Base-by-base conservation (phyloP, 2,113 vertebrate species). In the Hemiscyllium ocellatum region DNA sequence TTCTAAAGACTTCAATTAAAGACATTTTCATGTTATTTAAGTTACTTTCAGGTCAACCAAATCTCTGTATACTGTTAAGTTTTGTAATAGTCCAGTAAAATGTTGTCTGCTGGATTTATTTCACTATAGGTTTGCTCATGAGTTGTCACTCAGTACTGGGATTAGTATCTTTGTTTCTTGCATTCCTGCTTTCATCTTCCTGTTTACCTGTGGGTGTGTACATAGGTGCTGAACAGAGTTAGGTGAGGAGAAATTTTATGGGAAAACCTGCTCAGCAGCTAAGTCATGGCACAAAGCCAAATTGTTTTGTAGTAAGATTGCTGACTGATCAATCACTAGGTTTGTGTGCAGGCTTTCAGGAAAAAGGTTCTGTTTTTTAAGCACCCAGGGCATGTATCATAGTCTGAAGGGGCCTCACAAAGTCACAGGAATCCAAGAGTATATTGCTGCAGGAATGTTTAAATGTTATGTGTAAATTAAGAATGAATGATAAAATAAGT, bases 151-250 rank as follows among this genome's bases (percentile, higher is more conserved):
- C 94, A 76, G 42, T 47, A 33, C 69, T 50, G 10, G 94, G 69
- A 72, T 95, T 95, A 95, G 94, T 95, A 69, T 29, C 47, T 95
- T 95, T 76, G 69, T 76, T 95, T 95, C 94, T 95, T 72, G 69
- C 68, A 95, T 95, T 95, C 94, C 94, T 50, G 94, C 94, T 95
- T 72, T 95, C 68, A 72, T 72, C 94, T 95, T 95, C 94, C 94
- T 95, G 94, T 95, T 95, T 95, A 95, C 94, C 94, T 95, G 94
- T 95, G 37, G 22, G 68, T 95, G 94, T 95, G 94, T 95, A 72
- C 70, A 72, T 95, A 95, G 68, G 94, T 72, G 65, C 69, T 95
- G 42, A 72, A 50, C 68, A 52, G 94, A 72, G 94, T 72, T 95
- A 95, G 69, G 13, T 76, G 47, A 72, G 94, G 69, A 76, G 50